phyloP scores from a whole-genome alignment of 2,888 invertebrate species.

The Drosophila aldrichi region DNA sequence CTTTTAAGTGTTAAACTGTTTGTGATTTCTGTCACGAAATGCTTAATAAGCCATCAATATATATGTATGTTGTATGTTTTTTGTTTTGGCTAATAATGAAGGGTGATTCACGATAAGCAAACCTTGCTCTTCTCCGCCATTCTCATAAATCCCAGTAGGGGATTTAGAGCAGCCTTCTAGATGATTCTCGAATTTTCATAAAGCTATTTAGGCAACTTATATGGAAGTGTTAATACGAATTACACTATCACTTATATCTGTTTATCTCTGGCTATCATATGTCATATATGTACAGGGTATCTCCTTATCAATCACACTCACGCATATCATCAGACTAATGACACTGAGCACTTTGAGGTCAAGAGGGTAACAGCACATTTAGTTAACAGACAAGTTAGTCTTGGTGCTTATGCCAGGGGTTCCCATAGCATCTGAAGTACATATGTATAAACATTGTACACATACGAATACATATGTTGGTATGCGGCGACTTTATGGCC shows the following conservation, averaged over 20 bases:
- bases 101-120: background rate
- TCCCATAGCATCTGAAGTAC: background rate
- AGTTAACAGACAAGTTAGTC: conserved; percentile 39
- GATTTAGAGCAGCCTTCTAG: too few relatives aligned
- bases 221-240: background rate
- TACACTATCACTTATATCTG: background rate
- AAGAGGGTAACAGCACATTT: conserved; percentile 35
- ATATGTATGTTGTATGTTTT: background rate
- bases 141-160: background rate
- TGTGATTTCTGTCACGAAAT: background rate
- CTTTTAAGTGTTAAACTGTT: background rate
- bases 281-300: conserved; percentile 7
- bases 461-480: conserved; percentile 14
- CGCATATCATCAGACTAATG: conserved; percentile 10
- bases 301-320: background rate
- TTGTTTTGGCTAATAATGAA: background rate
- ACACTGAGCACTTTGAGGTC: conserved; percentile 22
- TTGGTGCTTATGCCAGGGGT: conserved; percentile 20
- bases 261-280: background rate
- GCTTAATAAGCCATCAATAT: too few relatives aligned
- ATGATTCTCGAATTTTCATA: background rate
- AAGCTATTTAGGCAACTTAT: background rate
- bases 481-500: conserved; percentile 32
- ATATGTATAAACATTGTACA: background rate
- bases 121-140: background rate